Evolutionary conservation across 2,113 vertebrate species (phyloP).

Genomic region (Sceloporus undulatus): DNA sequence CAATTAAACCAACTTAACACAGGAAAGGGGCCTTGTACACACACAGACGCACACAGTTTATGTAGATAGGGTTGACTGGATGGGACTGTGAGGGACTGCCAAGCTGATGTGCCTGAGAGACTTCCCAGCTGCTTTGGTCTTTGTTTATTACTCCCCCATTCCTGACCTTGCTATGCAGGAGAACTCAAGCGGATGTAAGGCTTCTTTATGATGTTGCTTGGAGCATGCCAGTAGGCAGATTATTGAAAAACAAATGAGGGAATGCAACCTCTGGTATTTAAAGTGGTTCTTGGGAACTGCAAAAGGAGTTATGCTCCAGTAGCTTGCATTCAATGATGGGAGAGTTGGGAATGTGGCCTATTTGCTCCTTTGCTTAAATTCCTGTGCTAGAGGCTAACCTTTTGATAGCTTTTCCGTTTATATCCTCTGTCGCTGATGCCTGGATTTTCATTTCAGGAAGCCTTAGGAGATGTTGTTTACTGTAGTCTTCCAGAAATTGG

Average conservation of each 20-base stretch:
- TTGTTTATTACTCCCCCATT: background rate
- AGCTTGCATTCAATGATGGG: background rate
- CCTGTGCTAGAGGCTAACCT: background rate
- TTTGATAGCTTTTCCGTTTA: background rate
- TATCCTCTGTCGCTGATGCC: slow-evolving; percentile 14
- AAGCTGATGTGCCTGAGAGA: background rate
- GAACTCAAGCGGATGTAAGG: too few relatives aligned
- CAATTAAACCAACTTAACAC: too few relatives aligned
- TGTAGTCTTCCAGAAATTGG: slow-evolving; percentile 97
- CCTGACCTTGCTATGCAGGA: background rate
- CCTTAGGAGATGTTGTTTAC: slow-evolving; percentile 96
- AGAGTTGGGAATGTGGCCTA: background rate
- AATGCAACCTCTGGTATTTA: background rate
- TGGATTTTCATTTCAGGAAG: slow-evolving; percentile 82
- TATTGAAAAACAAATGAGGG: background rate
- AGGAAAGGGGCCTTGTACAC: background rate
- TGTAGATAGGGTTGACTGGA: background rate
- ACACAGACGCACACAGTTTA: background rate
- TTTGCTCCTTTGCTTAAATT: background rate
- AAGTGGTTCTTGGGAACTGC: background rate
- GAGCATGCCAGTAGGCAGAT: background rate
- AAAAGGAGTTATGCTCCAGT: background rate
- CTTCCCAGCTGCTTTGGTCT: background rate
- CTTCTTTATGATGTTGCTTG: background rate
- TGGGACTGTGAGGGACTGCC: background rate